phyloP scores from a whole-genome alignment of 2,113 vertebrate species.

The Garra rufa region DNA sequence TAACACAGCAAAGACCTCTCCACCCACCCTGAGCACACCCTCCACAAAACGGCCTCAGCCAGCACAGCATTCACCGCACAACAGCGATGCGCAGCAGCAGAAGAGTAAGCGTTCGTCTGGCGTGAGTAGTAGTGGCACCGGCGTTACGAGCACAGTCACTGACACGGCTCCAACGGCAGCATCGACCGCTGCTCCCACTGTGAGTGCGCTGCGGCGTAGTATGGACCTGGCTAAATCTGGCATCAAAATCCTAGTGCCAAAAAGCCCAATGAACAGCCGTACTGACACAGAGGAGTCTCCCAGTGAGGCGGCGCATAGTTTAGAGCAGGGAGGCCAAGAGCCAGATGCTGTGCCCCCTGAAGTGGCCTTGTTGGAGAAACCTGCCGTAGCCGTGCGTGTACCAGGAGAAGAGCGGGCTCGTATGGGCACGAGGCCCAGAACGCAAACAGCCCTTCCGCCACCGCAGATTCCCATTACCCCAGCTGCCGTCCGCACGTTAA shows the following conservation, averaged over 20 bases:
- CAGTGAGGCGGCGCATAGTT: conserved; percentile 86
- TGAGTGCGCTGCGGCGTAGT: conserved; percentile 79
- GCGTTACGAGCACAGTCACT: neutral
- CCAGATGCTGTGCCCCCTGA: conserved; percentile 89
- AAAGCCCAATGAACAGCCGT: conserved; percentile 91
- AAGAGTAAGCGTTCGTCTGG: conserved; percentile 74
- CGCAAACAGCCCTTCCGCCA: conserved; percentile 78
- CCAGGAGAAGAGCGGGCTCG: conserved; percentile 92
- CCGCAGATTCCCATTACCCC: conserved; percentile 82
- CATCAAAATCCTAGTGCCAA: conserved; percentile 97
- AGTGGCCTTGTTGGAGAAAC: conserved; percentile 88
- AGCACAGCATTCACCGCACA: conserved; percentile 17
- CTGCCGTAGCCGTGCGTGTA: conserved; percentile 80
- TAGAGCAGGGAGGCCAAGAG: conserved; percentile 86
- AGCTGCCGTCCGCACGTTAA: conserved; percentile 81
- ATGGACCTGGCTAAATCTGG: conserved; percentile 92
- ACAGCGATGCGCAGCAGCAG: conserved; percentile 70
- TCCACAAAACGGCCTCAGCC: conserved; percentile 45
- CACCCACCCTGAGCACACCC: conserved; percentile 6
- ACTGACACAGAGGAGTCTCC: conserved; percentile 87
- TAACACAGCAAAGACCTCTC: conserved; percentile 70
- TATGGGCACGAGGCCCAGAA: conserved; percentile 92
- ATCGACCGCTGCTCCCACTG: conserved; percentile 53
- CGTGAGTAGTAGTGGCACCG: conserved; percentile 35
- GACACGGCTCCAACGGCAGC: conserved; percentile 48